Evolutionary conservation across 92 coral and sea anemone species (phyloP), one percentile per base, ranked within the genome.

Genomic region (Desmophyllum pertusum): DNA sequence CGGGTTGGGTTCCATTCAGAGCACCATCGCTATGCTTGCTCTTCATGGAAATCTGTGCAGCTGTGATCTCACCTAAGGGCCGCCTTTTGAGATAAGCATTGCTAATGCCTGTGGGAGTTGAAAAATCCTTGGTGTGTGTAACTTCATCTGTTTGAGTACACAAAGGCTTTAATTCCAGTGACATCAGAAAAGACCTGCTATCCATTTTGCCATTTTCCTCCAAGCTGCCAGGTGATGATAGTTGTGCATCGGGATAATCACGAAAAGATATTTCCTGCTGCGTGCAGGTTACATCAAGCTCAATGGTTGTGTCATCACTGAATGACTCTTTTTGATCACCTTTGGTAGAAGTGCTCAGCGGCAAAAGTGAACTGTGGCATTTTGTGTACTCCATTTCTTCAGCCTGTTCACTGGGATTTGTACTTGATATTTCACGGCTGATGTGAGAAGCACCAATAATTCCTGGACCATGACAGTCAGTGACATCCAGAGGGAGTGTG

Each of bases 331-430:
- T 70, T 68, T 81, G 55, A 43, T 82, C 86, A 6, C 27, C 27
- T 41, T 71, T 51, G 19, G 29, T 21, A 3, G 36, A 10, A 30
- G 19, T 17, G 25, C 65, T 51, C 48, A n/a, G n/a, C n/a, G 31
- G 48, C 27, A 37, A 19, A 41, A 67, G 27, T 45, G 84, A 80
- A 80, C 57, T 51, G 76, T 18, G 27, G 48, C 84, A 80, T 33
- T 7, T 68, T n/a, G 84, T 80, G 50, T 80, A 29, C n/a, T 80
- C 84, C 65, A 69, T 80, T 69, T 80, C 84, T 38, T 68, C 83
- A 6, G 11, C 42, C 35, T 42, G 40, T 30, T 45, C 48, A 50
- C 19, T 21, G 43, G 43, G 43, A 45, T 62, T 31, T 23, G 62
- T 19, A 33, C 6, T 5, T 67, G 46, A 1, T 0, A 4, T 10